Evolutionary conservation across 2,888 invertebrate genomes (phyloP), one percentile per base, ranked within the genome.

Genomic region (Chironomus tentans): DNA sequence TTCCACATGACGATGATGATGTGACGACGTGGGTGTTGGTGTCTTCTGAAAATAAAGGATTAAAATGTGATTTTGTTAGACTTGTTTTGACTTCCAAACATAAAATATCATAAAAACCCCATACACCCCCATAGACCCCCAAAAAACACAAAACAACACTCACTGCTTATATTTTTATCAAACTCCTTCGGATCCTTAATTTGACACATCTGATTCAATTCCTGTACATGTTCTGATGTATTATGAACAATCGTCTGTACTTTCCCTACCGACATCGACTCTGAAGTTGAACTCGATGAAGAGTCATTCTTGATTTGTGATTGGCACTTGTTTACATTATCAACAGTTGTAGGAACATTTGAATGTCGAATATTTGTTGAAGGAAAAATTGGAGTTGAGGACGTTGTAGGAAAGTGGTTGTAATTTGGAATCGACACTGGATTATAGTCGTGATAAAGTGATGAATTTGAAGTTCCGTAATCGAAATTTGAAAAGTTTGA

Each of bases 201-300:
- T 50, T 79, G 78, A 68, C 81, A 81, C 56, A 81, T 79, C 12
- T 79, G 79, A 76, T 80, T 80, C 50, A 81, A 48, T 77, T 81
- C 80, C 78, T 82, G 77, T 47, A 80, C 81, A 78, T 81, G 80
- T 65, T 79, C 79, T 12, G 81, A 79, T 13, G 81, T 80, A 12
- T 83, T 68, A 81, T 81, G 77, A 81, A 81, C 77, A 81, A 79
- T 76, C 80, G 80, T 71, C 81, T 82, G 77, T 1, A 69, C 10
- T 48, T 74, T 68, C 4, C 24, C 62, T 3, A 62, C 5, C 15
- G 62, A 7, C 18, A 56, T 15, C 18, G 56, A 56, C n/a, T 56
- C 56, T 56, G 56, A 56, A n/a, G n/a, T 72, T 24, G 61, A 18
- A 22, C 47, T 62, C 21, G 74, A 47, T 13, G 62, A 21, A 6